Base-by-base conservation (phyloP, 1,140 invertebrate species). In the Phortica variegata region DNA sequence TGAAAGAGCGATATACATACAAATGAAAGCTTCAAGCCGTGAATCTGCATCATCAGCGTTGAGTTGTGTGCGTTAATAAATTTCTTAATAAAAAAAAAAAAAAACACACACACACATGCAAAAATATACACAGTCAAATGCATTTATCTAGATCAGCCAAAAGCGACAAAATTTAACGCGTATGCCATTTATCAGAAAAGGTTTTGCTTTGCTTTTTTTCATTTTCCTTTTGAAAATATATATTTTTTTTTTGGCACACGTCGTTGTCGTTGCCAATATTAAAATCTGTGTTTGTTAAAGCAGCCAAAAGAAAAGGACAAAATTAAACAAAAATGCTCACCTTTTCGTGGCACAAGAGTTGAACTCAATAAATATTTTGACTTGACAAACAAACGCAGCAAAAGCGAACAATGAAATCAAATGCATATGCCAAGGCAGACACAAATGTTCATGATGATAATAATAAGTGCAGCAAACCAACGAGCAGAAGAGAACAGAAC, bases 71-170 rank as follows among this genome's bases (percentile, higher is more conserved):
- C 58, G 63, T 68, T 68, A 68, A 68, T 68, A 68, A 68, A 68
- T 68, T 68, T 68, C 63, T 68, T 68, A 68, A 68, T 68, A 68
- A 68, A 68, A n/a, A n/a, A n/a, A n/a, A n/a, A n/a, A n/a, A n/a
- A n/a, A n/a, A n/a, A n/a, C n/a, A n/a, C n/a, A n/a, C n/a, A n/a
- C n/a, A n/a, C n/a, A n/a, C n/a, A n/a, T n/a, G n/a, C n/a, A n/a
- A n/a, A n/a, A n/a, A 68, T 54, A 68, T 60, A 60, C 63, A 68
- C 69, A 68, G 69, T 68, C 65, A 68, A 68, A 68, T 68, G 60
- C 63, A 68, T 68, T 68, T 68, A 68, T 68, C 63, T 68, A 68
- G 63, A 68, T 68, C 63, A 68, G 57, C 63, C 51, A 54, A 63
- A 66, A 68, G 63, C 63, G 65, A 68, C 63, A 68, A 68, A 68